A percentile compares a stretch with the other conserved stretches of the same genome.
phyloP scores from a whole-genome alignment of 2,113 vertebrate genomes.

The Columbina picui region DNA sequence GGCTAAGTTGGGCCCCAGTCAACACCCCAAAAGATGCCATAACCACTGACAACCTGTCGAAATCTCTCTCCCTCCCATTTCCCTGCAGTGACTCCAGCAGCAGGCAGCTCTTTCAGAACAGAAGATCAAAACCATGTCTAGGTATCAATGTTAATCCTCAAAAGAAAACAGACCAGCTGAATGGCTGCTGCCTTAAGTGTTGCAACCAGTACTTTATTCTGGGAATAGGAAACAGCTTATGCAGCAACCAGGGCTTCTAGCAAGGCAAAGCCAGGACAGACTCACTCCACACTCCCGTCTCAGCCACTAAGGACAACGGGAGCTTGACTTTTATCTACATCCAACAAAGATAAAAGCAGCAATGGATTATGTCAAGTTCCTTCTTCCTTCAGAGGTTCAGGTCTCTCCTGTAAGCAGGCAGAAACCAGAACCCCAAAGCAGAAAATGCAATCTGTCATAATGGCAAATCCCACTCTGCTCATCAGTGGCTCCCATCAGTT shows the following conservation, averaged over 20 bases:
- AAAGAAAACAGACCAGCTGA: background rate
- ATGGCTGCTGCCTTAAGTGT: background rate
- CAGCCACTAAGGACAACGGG: background rate
- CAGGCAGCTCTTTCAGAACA: background rate
- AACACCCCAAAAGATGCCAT: background rate
- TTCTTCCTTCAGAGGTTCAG: background rate
- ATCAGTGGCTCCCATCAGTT: background rate
- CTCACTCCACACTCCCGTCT: background rate
- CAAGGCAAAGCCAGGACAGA: background rate
- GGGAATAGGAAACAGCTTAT: background rate
- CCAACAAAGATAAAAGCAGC: background rate
- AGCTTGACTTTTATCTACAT: background rate
- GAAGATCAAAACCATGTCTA: background rate
- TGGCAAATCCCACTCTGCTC: background rate
- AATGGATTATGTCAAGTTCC: background rate
- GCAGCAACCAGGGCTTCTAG: background rate
- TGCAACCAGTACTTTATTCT: background rate
- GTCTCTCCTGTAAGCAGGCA: background rate
- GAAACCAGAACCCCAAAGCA: background rate
- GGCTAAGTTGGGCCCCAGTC: background rate
- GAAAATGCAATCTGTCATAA: background rate
- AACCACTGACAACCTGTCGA: background rate
- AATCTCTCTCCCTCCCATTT: background rate
- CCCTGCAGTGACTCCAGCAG: background rate
- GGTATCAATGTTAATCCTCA: background rate